A percentile compares a stretch with the other conserved stretches of the same genome.
Evolutionary conservation across 2,113 vertebrate genomes (phyloP).

Genomic region (Penelope pileata): DNA sequence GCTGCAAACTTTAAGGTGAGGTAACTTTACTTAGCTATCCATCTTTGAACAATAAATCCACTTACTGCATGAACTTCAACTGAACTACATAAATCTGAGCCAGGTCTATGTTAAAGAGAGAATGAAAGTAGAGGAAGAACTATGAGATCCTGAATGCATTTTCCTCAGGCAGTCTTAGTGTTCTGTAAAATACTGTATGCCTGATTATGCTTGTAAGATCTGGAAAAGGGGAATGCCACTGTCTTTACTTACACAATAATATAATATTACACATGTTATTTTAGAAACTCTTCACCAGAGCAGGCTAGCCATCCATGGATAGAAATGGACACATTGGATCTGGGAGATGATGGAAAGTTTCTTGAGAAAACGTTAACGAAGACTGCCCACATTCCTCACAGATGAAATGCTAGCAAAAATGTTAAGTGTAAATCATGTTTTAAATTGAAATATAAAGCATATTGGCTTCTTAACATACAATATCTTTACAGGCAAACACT

Average conservation of each 20-base stretch:
- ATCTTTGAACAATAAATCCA: slow-evolving; percentile 4
- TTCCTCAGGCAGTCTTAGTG: background rate
- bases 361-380: background rate
- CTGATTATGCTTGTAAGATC: background rate
- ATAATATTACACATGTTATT: background rate
- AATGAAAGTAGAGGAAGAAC: background rate
- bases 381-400: background rate
- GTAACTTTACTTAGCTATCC: background rate
- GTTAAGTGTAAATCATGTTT: background rate
- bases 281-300: background rate
- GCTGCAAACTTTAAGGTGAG: background rate
- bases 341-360: background rate
- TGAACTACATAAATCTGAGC: slow-evolving; percentile 28
- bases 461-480: background rate
- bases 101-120: background rate
- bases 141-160: slow-evolving; percentile 14
- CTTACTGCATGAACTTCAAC: slow-evolving; percentile 21
- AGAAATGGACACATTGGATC: background rate
- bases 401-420: background rate
- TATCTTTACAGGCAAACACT: background rate
- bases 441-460: background rate
- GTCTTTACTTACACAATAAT: background rate
- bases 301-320: background rate
- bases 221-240: background rate
- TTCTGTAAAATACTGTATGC: slow-evolving; percentile 18